Base-by-base conservation (phyloP, 2,113 vertebrate genomes). In the Australoheros scitulus region DNA sequence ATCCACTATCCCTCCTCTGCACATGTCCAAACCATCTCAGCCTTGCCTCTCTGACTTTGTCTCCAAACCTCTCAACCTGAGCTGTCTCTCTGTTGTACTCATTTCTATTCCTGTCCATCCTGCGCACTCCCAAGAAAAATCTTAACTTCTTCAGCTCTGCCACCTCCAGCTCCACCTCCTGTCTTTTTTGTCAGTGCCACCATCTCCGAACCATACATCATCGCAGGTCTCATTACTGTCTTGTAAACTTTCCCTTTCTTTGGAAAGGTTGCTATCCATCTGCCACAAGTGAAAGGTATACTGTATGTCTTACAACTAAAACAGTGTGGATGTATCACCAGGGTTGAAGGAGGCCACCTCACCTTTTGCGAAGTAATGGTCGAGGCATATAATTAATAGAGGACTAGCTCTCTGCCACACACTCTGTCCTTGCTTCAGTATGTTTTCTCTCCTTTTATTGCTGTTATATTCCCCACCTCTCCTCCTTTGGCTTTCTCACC, bases 341-440 rank as follows among this genome's bases (percentile, higher is more conserved):
- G 68, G 47, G 47, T 72, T 55, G 76, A 88, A 81, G 38, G 47
- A 89, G 26, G 80, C 55, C 34, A 26, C 34, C 41, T 76, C 58
- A 17, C 41, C 83, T 79, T 89, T 77, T 70, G n/a, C 52, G 72
- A 77, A 82, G 65, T 79, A 52, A 61, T 72, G 41, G 47, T 63
- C 81, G 52, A 82, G 4, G 58, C 50, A 72, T 79, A 10, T 89
- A 84, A 90, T 87, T 79, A 84, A 75, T 57, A 26, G 57, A 63
- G 57, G 32, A 61, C 29, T 6, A 59, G 6, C 24, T 80, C 34
- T 75, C 79, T 75, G 61, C 34, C 41, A 14, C 47, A n/a, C 32
- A 78, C 26, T 32, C 29, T 57, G 55, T 20, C 36, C 15, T 80
- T 57, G 65, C 24, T 76, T 58, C 52, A 47, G 32, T 26, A 32